Conservation (phyloP, 2,888 invertebrate genomes). For the Nomada lathburiana region DNA sequence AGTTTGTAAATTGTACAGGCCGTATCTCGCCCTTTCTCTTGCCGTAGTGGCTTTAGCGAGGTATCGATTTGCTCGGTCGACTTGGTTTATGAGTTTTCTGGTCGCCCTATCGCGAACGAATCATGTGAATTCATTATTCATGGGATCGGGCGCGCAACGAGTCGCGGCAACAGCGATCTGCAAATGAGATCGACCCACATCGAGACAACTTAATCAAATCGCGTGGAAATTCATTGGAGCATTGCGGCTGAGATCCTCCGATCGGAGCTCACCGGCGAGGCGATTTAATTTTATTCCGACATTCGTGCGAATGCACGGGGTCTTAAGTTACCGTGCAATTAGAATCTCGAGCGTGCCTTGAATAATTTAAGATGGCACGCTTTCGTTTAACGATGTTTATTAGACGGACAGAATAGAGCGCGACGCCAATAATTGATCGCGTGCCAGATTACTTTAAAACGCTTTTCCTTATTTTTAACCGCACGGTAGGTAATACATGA, state of each 20-base stretch:
- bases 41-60: background rate
- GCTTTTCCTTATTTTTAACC: too few relatives aligned
- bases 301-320: too few relatives aligned
- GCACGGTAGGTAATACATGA: too few relatives aligned
- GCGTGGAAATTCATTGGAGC: constrained; percentile 41
- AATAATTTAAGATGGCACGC: too few relatives aligned
- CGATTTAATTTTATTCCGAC: background rate
- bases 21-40: too few relatives aligned
- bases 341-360: background rate
- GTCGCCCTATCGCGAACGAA: constrained; percentile 25
- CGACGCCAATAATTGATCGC: too few relatives aligned
- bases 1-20: background rate
- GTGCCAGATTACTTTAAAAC: too few relatives aligned
- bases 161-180: constrained; percentile 24
- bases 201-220: constrained; percentile 44
- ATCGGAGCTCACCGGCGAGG: background rate
- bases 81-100: constrained; percentile 32
- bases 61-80: background rate
- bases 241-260: constrained; percentile 25
- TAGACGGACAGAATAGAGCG: too few relatives aligned
- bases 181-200: constrained; percentile 41
- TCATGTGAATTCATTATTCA: constrained; percentile 50
- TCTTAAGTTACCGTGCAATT: background rate
- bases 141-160: constrained; percentile 30
- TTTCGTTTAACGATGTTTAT: too few relatives aligned